Evolutionary conservation across 1,140 invertebrate genomes (phyloP), one percentile per base, ranked within the genome.

Genomic region (Acromyrmex heyeri): DNA sequence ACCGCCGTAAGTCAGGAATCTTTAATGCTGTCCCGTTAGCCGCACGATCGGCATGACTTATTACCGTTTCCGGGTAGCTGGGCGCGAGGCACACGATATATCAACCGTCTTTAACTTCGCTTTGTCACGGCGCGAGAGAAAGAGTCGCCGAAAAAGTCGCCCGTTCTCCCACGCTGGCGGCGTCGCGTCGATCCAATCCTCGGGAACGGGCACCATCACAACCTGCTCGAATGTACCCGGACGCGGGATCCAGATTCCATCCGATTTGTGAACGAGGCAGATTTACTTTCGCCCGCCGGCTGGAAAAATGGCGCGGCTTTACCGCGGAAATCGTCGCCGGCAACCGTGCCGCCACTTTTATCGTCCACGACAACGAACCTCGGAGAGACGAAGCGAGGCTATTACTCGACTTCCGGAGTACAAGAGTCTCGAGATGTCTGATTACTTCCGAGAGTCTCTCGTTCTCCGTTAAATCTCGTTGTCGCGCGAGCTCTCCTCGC

Each of bases 21-120:
- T 91, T 93, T 92, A 92, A 92, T 93, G 90, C 88, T 69, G 86
- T 90, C 88, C 92, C 90, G 92, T 93, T 92, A 93, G 88, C 72
- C 87, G 81, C 87, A 85, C 85, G 86, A 89, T 81, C 64, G 75
- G 85, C 87, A 87, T 93, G 91, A 93, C 86, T 93, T 93, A 93
- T 93, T 86, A 88, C 87, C 83, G 86, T 91, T 92, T 93, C 92
- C 91, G 89, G 90, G 88, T 91, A 83, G 87, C 70, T 81, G 83
- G 61, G 64, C 73, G 86, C 87, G 85, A 76, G 86, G 67, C 70
- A 73, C 64, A 78, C 88, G 76, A 92, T 93, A 92, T 93, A 93
- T 93, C 92, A 91, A 83, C 62, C 75, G 61, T 69, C 72, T 87
- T 92, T 89, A 88, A 90, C 91, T 89, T 65, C 85, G 85, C 77